phyloP scores from a whole-genome alignment of 2,113 vertebrate genomes.

The Sylvietta virens region DNA sequence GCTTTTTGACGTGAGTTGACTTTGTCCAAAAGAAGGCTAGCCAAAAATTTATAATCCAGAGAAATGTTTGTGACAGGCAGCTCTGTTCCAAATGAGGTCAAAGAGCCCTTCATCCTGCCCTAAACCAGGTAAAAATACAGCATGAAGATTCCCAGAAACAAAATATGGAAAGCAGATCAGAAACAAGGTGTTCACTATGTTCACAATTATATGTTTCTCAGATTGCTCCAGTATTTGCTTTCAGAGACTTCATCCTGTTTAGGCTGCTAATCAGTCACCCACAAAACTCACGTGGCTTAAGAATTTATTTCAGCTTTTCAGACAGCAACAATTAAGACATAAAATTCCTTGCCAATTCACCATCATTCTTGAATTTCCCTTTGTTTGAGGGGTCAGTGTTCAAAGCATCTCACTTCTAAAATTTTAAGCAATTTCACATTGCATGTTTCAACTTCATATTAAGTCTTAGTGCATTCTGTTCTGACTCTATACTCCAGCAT shows the following conservation, averaged over 20 bases:
- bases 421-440: slow-evolving; percentile 11
- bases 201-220: background rate
- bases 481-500: background rate
- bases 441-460: background rate
- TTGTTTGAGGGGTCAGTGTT: background rate
- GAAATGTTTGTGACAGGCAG: background rate
- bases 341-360: background rate
- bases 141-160: background rate
- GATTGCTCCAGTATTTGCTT: background rate
- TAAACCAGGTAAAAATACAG: background rate
- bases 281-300: background rate
- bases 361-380: background rate
- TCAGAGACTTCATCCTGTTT: background rate
- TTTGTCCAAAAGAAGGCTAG: background rate
- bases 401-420: slow-evolving; percentile 50
- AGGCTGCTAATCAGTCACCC: background rate
- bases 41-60: background rate
- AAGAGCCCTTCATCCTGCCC: background rate
- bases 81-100: background rate
- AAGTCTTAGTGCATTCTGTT: background rate
- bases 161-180: background rate
- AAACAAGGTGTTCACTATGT: background rate
- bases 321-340: background rate
- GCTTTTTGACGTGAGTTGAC: background rate
- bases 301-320: background rate